Evolutionary conservation across 2,797 vertebrate genomes (phyloP), one percentile per base, ranked within the genome.

Genomic region (Coranthus polyacanthus): DNA sequence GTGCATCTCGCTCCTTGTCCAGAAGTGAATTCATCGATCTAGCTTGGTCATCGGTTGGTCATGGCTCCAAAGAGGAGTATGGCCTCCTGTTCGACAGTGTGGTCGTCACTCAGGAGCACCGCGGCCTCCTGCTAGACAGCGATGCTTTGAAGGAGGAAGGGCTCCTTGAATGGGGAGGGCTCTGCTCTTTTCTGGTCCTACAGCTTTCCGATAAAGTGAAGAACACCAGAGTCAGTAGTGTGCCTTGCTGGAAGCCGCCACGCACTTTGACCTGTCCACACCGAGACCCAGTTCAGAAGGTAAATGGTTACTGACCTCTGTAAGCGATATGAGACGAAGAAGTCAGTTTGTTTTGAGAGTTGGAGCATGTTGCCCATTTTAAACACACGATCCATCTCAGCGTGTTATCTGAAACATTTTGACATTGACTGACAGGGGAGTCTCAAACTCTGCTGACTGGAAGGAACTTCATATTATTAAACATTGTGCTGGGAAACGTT

Each of bases 41-140:
- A 54, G 91, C 92, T 68, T 79, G 76, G 47, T 72, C 87, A 5
- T 67, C 59, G 5, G 72, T 95, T 2, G 90, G 89, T 22, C 77
- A 29, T 1, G 93, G 95, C 47, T 89, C 92, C 26, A 39, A 80
- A 59, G 91, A 95, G 54, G 93, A 96, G 32, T 96, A 94, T 5
- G 93, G 92, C 21, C 89, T 93, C 54, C 81, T 96, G 75, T 96
- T 96, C 57, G 94, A 96, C 88, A 92, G 90, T 9, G 94, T 94
- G 69, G 76, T 83, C 0, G 63, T 84, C 74, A 77, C 76, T 67
- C 88, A 82, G 63, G 76, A 85, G 46, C 67, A 68, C 49, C 17
- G 34, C 0, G 59, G 79, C 54, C 84, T 91, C 17, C 77, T 83
- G 36, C 93, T 95, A 82, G 92, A 95, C 82, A 86, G 87, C 15